These are phyloP conservation scores for Chrysolina americana DNA, from an alignment of 2,888 invertebrate genomes.

Conservation along the genomic window DNA sequence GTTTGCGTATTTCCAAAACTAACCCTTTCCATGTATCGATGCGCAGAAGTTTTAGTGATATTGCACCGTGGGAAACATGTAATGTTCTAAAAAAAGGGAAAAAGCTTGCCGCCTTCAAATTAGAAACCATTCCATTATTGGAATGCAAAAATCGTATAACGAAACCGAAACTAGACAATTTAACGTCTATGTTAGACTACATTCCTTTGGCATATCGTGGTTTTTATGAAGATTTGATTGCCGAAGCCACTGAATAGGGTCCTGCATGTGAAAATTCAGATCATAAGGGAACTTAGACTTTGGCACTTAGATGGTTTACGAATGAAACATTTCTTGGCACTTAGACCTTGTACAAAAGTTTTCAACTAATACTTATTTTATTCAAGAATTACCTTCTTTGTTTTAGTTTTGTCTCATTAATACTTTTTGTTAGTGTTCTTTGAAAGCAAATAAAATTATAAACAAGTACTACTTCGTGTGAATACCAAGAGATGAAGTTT, in stretches of 20 bases:
- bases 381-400: no score
- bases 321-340: no score
- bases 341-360: no score
- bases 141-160: neutral
- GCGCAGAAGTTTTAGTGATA: conserved; percentile 31
- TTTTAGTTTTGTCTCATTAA: no score
- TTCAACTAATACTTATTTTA: no score
- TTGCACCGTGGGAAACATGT: conserved; percentile 33
- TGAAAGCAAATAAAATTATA: no score
- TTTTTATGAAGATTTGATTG: conserved; percentile 24
- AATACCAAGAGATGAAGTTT: no score
- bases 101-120: conserved; percentile 7
- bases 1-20: neutral
- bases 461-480: no score
- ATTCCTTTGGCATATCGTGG: conserved; percentile 16
- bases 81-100: conserved; percentile 23
- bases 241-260: conserved; percentile 14
- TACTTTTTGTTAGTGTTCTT: no score
- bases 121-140: neutral
- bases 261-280: conserved; percentile 9
- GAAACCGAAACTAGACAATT: neutral
- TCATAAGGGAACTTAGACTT: no score
- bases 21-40: neutral
- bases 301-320: no score
- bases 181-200: neutral